These are phyloP conservation scores for Gerris lacustris DNA, from an alignment of 2,888 invertebrate species.

Conservation along the genomic window DNA sequence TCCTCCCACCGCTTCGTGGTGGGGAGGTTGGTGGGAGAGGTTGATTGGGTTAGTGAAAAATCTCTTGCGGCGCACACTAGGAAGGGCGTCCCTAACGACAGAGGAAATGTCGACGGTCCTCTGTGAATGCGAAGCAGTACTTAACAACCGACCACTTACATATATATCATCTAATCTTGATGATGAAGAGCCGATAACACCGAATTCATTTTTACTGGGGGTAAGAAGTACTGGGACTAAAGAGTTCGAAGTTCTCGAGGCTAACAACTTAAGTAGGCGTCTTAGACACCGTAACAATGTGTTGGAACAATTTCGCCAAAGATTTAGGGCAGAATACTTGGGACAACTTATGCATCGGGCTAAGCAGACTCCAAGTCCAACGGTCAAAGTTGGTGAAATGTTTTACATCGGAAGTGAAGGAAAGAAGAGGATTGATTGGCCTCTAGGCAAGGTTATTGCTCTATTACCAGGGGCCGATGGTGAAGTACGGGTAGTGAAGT, in stretches of 20 bases:
- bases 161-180: background rate
- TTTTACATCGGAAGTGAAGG: too few species aligned
- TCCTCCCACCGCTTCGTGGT: conserved; percentile 33
- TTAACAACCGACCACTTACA: conserved; percentile 12
- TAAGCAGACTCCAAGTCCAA: too few species aligned
- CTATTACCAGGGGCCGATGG: too few species aligned
- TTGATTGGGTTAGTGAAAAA: conserved; percentile 16
- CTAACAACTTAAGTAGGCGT: too few species aligned
- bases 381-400: too few species aligned
- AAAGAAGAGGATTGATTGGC: too few species aligned
- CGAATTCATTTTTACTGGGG: background rate
- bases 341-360: too few species aligned
- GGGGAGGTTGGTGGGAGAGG: conserved; percentile 27
- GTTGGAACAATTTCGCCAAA: too few species aligned
- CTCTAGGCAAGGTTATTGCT: too few species aligned
- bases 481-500: background rate
- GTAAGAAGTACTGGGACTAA: background rate
- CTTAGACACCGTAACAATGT: too few species aligned
- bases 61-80: conserved; percentile 13
- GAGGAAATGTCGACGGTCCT: conserved; percentile 19
- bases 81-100: conserved; percentile 9
- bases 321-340: too few species aligned
- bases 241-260: background rate
- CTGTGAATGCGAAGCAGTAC: conserved; percentile 15
- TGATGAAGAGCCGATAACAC: background rate